A percentile compares a stretch with the other conserved stretches of the same genome.
These are phyloP conservation scores for Suillia variegata DNA, from an alignment of 2,888 invertebrate species.

Conservation along the genomic window DNA sequence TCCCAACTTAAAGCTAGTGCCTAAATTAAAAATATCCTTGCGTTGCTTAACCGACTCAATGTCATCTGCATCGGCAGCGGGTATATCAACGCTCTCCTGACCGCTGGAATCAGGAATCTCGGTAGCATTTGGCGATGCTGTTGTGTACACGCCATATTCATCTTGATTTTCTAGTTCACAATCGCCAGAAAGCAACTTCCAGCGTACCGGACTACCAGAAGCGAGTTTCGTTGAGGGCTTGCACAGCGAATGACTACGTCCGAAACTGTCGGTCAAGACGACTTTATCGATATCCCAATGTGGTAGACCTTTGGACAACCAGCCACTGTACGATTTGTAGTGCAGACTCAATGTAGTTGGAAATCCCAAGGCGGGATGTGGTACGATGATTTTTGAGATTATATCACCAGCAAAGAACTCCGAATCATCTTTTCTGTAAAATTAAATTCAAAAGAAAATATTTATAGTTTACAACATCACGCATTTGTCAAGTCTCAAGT, in stretches of 20 bases:
- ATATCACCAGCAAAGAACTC: conserved; percentile 74
- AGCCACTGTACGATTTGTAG: conserved; percentile 88
- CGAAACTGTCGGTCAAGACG: conserved; percentile 82
- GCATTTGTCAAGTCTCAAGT: no score
- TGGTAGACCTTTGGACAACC: conserved; percentile 84
- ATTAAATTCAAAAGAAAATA: no score
- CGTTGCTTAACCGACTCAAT: conserved; percentile 55
- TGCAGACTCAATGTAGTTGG: conserved; percentile 75
- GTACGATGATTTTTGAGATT: conserved; percentile 82
- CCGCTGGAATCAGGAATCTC: conserved; percentile 45
- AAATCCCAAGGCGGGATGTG: conserved; percentile 83
- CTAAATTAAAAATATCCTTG: conserved; percentile 60
- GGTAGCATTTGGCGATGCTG: conserved; percentile 28
- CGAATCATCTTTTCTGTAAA: conserved; percentile 77
- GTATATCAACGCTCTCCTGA: conserved; percentile 39
- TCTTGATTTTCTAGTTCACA: conserved; percentile 69
- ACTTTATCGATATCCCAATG: conserved; percentile 83
- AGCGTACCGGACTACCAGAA: conserved; percentile 73
- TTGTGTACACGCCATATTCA: conserved; percentile 50
- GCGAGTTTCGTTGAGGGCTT: conserved; percentile 75
- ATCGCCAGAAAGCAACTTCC: conserved; percentile 78
- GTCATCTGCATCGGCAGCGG: conserved; percentile 41
- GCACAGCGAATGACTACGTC: conserved; percentile 82
- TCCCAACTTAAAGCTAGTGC: conserved; percentile 54
- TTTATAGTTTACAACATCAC: neutral